These are phyloP conservation scores for Drosophila lini DNA, from an alignment of 1,140 invertebrate genomes.

Conservation along the genomic window DNA sequence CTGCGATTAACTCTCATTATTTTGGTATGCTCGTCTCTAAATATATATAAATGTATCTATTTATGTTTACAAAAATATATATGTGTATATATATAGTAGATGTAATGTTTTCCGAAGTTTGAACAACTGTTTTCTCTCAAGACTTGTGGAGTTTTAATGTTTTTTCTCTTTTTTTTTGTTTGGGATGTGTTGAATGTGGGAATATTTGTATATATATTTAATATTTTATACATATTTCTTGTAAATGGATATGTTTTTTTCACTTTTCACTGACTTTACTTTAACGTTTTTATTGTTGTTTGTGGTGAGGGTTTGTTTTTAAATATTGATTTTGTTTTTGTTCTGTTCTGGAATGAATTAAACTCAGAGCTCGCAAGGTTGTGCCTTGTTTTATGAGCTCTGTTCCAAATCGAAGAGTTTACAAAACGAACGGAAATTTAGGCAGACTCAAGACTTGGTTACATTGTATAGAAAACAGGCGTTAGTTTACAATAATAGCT, in stretches of 20 bases:
- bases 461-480: neutral
- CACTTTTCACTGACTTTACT: slow-evolving; percentile 9
- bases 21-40: slow-evolving; percentile 31
- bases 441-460: slow-evolving; percentile 28
- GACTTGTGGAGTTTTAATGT: neutral
- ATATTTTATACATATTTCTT: slow-evolving; percentile 23
- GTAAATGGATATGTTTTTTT: slow-evolving; percentile 46
- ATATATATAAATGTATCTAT: slow-evolving; percentile 23
- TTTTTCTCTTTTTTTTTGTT: neutral
- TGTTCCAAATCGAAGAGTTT: neutral
- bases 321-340: neutral
- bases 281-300: neutral
- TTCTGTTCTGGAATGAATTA: slow-evolving; percentile 32
- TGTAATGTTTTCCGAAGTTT: slow-evolving; percentile 31
- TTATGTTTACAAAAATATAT: slow-evolving; percentile 43
- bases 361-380: slow-evolving; percentile 2
- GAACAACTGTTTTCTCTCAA: slow-evolving; percentile 31
- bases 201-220: slow-evolving; percentile 11
- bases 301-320: neutral
- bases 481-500: slow-evolving; percentile 6
- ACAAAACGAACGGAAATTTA: neutral
- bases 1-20: slow-evolving; percentile 22
- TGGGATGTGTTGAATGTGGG: slow-evolving; percentile 24
- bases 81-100: slow-evolving; percentile 9
- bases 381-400: neutral